Conservation (phyloP, 1,140 invertebrate genomes). For the Helicoverpa armigera region DNA sequence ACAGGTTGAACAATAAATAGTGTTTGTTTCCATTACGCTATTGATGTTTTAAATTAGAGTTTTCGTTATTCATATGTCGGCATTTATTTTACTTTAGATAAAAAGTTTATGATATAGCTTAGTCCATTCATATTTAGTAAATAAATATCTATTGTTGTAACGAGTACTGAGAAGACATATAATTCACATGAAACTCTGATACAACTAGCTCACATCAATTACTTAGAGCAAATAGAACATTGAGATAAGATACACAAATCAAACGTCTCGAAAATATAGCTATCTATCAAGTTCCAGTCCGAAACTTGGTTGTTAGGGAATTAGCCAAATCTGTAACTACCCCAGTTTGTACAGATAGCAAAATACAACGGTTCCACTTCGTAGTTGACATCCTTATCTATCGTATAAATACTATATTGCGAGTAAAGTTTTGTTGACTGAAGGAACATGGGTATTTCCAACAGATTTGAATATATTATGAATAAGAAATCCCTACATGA, state of each 20-base stretch:
- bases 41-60: neutral
- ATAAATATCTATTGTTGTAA: neutral
- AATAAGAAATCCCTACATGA: slow-evolving; percentile 53
- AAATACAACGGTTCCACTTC: slow-evolving; percentile 50
- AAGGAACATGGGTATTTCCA: slow-evolving; percentile 43
- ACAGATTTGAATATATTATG: slow-evolving; percentile 54
- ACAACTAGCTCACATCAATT: slow-evolving; percentile 34
- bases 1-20: neutral
- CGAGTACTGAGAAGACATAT: neutral
- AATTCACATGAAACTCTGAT: slow-evolving; percentile 20
- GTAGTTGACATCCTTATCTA: slow-evolving; percentile 54
- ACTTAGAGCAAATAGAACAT: slow-evolving; percentile 28
- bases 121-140: slow-evolving; percentile 11
- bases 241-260: slow-evolving; percentile 41
- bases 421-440: slow-evolving; percentile 46
- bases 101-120: slow-evolving; percentile 7
- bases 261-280: slow-evolving; percentile 42
- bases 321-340: slow-evolving; percentile 52
- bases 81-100: neutral
- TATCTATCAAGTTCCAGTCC: slow-evolving; percentile 53
- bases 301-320: slow-evolving; percentile 53
- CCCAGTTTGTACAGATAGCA: slow-evolving; percentile 54
- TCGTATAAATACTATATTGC: slow-evolving; percentile 55
- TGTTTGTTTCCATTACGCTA: neutral
- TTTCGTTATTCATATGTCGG: neutral